Conservation (phyloP, 1,140 invertebrate genomes). For the Bombus cullumanus region DNA sequence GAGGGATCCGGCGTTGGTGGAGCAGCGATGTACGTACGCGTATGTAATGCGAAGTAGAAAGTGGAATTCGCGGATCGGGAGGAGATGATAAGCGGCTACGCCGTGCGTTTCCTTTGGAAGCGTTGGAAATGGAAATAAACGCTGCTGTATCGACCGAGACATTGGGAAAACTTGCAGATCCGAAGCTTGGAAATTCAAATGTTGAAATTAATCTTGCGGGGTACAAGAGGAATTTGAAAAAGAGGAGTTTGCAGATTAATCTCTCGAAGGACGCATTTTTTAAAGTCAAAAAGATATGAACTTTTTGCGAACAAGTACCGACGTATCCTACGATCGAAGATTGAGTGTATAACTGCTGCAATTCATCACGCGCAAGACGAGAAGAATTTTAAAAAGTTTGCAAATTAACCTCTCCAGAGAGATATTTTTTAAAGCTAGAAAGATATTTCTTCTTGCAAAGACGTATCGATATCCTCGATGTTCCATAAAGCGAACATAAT, state of each 20-base stretch:
- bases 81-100: background rate
- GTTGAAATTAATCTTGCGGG: background rate
- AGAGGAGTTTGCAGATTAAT: background rate
- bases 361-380: no score
- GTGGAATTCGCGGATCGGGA: conserved; percentile 2
- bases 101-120: background rate
- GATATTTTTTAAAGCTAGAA: no score
- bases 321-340: no score
- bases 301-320: no score
- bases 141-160: background rate
- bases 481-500: no score
- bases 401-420: no score
- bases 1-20: background rate
- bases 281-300: background rate
- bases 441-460: no score
- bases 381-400: no score
- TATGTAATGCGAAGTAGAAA: conserved; percentile 15
- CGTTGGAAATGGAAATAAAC: background rate
- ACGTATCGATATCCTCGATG: no score
- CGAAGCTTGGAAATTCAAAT: background rate
- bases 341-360: no score
- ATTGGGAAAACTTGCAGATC: background rate
- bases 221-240: no score
- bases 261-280: background rate
- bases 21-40: background rate